phyloP scores from a whole-genome alignment of 2,113 vertebrate species.

The Donacobius atricapilla region DNA sequence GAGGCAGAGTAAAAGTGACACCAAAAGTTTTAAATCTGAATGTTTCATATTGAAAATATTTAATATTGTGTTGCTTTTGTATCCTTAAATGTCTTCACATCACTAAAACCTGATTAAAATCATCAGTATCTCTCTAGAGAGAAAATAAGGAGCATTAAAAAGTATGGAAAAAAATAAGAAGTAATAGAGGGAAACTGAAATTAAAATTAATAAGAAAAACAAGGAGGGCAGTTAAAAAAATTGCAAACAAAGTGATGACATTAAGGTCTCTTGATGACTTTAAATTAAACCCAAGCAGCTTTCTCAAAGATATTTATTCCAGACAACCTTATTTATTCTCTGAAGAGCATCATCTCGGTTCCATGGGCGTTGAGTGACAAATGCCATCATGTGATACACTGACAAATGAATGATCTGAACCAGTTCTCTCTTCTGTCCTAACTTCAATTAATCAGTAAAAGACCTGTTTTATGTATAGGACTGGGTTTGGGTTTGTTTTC shows the following conservation, averaged over 20 bases:
- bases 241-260: neutral
- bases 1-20: neutral
- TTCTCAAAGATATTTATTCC: neutral
- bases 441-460: neutral
- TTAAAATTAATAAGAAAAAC: neutral
- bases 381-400: neutral
- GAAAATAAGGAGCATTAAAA: neutral
- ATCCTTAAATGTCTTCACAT: neutral
- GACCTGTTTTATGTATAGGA: neutral
- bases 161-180: neutral
- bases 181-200: neutral
- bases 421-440: neutral
- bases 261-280: neutral
- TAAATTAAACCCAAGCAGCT: neutral
- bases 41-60: neutral
- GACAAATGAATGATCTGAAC: neutral
- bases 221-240: neutral
- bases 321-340: neutral
- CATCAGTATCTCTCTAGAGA: neutral
- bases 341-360: neutral
- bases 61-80: neutral
- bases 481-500: neutral
- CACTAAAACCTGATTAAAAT: neutral
- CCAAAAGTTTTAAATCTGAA: neutral
- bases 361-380: neutral